A percentile compares a stretch with the other conserved stretches of the same genome.
Conservation (phyloP, 1,140 invertebrate species). For the Sinonovacula constricta region DNA sequence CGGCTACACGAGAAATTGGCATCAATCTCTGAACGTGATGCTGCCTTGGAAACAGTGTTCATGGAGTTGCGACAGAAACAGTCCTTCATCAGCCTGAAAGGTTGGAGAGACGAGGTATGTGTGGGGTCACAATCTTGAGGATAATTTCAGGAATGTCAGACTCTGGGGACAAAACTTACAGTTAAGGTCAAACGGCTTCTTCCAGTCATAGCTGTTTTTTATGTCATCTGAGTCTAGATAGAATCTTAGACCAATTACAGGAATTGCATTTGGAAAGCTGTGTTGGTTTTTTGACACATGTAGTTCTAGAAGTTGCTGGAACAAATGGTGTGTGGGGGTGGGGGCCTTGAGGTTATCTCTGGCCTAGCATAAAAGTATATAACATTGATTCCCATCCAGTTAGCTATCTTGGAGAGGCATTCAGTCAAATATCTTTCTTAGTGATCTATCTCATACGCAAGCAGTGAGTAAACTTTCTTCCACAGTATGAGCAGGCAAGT, state of each 20-base stretch:
- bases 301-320: neutral
- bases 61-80: slow-evolving; percentile 84
- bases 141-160: neutral
- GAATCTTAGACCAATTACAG: neutral
- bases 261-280: neutral
- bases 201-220: neutral
- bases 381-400: too few relatives aligned
- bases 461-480: too few relatives aligned
- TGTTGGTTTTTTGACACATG: neutral
- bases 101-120: slow-evolving; percentile 93
- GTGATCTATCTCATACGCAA: too few relatives aligned
- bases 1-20: slow-evolving; percentile 82
- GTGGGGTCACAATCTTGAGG: neutral
- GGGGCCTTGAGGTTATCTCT: too few relatives aligned
- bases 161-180: neutral
- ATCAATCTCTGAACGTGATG: slow-evolving; percentile 89
- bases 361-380: too few relatives aligned
- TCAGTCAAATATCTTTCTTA: too few relatives aligned
- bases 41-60: slow-evolving; percentile 88
- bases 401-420: too few relatives aligned
- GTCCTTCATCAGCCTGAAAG: slow-evolving; percentile 86
- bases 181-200: neutral
- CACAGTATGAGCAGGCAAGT: too few relatives aligned
- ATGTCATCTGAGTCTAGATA: slow-evolving; percentile 2
- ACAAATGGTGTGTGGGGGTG: too few relatives aligned